These are phyloP conservation scores for Lasaia peninsularis DNA, from an alignment of 1,140 invertebrate genomes.

Conservation along the genomic window DNA sequence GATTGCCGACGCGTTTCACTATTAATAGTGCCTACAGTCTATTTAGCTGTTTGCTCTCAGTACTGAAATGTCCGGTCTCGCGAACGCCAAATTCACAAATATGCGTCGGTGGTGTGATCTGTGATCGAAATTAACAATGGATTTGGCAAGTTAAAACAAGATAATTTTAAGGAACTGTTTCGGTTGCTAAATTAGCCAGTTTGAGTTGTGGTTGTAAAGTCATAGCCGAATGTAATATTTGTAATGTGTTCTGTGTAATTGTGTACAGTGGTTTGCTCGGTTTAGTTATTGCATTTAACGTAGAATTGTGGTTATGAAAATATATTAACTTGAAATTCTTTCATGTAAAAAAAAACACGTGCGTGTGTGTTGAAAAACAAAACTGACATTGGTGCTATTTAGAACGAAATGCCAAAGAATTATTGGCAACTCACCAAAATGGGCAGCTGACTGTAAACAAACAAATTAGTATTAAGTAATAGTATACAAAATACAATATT, in stretches of 20 bases:
- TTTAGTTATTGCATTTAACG: slow-evolving; percentile 26
- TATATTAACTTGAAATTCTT: slow-evolving; percentile 4
- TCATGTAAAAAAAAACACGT: slow-evolving; percentile 23
- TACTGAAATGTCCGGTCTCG: slow-evolving; percentile 67
- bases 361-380: slow-evolving; percentile 65
- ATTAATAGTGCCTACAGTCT: slow-evolving; percentile 70
- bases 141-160: background rate
- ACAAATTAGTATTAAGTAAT: slow-evolving; percentile 54
- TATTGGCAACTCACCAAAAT: slow-evolving; percentile 60
- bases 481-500: slow-evolving; percentile 19
- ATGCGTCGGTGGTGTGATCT: slow-evolving; percentile 3
- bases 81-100: slow-evolving; percentile 48
- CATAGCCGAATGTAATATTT: background rate
- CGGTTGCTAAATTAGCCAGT: too few relatives aligned
- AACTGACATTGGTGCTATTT: slow-evolving; percentile 73
- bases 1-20: slow-evolving; percentile 68
- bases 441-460: slow-evolving; percentile 74
- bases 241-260: background rate
- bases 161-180: too few relatives aligned
- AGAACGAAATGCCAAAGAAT: slow-evolving; percentile 59
- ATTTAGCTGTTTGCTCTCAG: slow-evolving; percentile 68
- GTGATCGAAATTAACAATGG: slow-evolving; percentile 7
- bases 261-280: slow-evolving; percentile 22
- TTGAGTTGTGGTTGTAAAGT: background rate
- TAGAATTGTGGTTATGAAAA: slow-evolving; percentile 22